phyloP scores from a whole-genome alignment of 2,797 vertebrate species.

The Macropodus opercularis region DNA sequence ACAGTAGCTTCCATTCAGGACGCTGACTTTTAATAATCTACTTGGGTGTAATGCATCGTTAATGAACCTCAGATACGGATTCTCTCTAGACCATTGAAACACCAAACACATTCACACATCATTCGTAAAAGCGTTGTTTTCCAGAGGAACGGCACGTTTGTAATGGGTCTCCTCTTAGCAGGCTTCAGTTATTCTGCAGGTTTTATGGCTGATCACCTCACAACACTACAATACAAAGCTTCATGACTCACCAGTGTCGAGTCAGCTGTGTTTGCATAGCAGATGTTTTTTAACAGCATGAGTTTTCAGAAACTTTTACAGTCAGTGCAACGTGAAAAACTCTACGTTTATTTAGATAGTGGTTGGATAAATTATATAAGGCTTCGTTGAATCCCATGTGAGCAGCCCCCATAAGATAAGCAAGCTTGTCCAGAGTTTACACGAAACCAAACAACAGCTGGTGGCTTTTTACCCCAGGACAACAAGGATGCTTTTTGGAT shows the following conservation, averaged over 20 bases:
- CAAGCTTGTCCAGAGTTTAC: not conserved
- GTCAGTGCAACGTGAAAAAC: too few relatives aligned
- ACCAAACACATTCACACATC: slow-evolving; percentile 8
- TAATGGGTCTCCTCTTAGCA: not conserved
- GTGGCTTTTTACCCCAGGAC: not conserved
- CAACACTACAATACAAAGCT: too few relatives aligned
- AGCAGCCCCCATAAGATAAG: too few relatives aligned
- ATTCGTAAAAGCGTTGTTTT: not conserved
- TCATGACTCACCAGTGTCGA: too few relatives aligned
- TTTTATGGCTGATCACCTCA: too few relatives aligned
- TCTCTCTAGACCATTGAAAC: slow-evolving; percentile 14
- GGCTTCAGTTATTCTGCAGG: too few relatives aligned
- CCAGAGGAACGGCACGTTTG: not conserved
- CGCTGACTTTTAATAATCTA: slow-evolving; percentile 58
- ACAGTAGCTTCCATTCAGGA: too few relatives aligned
- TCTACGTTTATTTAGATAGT: too few relatives aligned
- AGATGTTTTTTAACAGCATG: too few relatives aligned
- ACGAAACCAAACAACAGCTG: slow-evolving; percentile 10
- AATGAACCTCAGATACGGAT: slow-evolving; percentile 26
- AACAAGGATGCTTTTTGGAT: not conserved
- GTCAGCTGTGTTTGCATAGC: too few relatives aligned
- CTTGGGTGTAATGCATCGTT: slow-evolving; percentile 37
- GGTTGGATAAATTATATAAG: not conserved
- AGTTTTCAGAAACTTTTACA: too few relatives aligned
- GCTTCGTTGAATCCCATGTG: not conserved